phyloP scores from a whole-genome alignment of 2,888 invertebrate genomes.

The Boloria selene region DNA sequence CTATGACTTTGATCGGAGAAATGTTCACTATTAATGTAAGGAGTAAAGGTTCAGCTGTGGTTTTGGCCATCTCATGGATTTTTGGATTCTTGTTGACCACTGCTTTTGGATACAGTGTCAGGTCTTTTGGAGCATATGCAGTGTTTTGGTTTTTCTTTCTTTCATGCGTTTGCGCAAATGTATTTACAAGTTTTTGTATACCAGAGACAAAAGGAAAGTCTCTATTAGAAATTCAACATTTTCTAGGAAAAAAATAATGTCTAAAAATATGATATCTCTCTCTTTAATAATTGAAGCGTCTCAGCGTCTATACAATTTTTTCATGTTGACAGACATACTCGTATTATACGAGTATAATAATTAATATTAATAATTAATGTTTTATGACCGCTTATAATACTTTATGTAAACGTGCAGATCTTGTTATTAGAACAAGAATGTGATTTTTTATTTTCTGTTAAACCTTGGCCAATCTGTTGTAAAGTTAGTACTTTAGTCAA shows the following conservation, averaged over 20 bases:
- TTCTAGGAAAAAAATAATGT: constrained; percentile 59
- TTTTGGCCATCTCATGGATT: constrained; percentile 35
- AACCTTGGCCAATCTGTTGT: too few species aligned
- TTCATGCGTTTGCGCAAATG: constrained; percentile 62
- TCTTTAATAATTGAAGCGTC: too few species aligned
- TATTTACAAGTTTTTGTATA: constrained; percentile 85
- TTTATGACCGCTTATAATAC: too few species aligned
- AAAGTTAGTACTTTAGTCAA: too few species aligned
- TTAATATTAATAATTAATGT: too few species aligned
- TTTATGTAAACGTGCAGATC: too few species aligned
- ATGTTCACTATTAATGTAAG: constrained; percentile 44
- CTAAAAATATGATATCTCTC: too few species aligned
- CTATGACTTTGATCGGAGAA: constrained; percentile 42
- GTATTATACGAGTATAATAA: too few species aligned
- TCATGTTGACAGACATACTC: too few species aligned
- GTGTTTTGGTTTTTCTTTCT: constrained; percentile 85
- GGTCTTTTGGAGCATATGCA: constrained; percentile 78
- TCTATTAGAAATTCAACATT: constrained; percentile 87
- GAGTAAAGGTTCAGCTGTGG: constrained; percentile 42
- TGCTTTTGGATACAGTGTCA: constrained; percentile 39
- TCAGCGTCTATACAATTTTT: too few species aligned
- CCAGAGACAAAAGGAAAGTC: constrained; percentile 92
- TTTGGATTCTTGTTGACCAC: constrained; percentile 41
- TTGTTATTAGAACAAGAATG: too few species aligned
- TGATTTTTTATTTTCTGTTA: too few species aligned